phyloP scores from a whole-genome alignment of 2,113 vertebrate genomes.

The Budorcas taxicolor region DNA sequence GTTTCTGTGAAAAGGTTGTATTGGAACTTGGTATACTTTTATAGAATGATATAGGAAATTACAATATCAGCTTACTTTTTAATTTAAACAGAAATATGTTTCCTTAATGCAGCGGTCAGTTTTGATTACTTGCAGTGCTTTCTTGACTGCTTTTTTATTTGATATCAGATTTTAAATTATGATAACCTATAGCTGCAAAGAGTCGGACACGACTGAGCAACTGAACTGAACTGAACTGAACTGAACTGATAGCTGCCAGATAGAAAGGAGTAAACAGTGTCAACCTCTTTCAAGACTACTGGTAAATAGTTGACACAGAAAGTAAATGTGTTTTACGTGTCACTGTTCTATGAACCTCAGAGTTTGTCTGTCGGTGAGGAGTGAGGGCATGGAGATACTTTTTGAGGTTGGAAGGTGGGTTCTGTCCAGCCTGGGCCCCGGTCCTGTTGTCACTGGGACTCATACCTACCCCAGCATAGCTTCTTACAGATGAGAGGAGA shows the following conservation, averaged over 20 bases:
- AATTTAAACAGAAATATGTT: constrained; percentile 42
- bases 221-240: no score
- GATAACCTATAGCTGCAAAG: background rate
- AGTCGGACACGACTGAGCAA: no score
- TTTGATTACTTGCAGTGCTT: constrained; percentile 35
- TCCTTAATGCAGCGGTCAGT: constrained; percentile 4
- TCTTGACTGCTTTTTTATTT: constrained; percentile 16
- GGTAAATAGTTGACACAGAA: background rate
- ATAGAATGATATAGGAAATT: constrained; percentile 19
- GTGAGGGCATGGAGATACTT: background rate
- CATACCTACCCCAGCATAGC: background rate
- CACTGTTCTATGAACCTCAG: background rate
- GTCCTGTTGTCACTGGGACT: background rate
- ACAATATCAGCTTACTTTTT: background rate
- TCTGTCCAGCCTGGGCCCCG: background rate
- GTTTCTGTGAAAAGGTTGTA: background rate
- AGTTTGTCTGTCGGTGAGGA: background rate
- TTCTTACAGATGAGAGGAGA: background rate
- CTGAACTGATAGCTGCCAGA: background rate
- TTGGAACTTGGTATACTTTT: background rate
- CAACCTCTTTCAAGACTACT: background rate
- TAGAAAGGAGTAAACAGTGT: background rate
- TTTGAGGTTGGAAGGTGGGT: background rate
- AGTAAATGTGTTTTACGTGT: background rate
- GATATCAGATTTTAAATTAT: constrained; percentile 6